Evolutionary conservation across 1,140 invertebrate genomes (phyloP), one percentile per base, ranked within the genome.

Genomic region (Archegozetes longisetosus): DNA sequence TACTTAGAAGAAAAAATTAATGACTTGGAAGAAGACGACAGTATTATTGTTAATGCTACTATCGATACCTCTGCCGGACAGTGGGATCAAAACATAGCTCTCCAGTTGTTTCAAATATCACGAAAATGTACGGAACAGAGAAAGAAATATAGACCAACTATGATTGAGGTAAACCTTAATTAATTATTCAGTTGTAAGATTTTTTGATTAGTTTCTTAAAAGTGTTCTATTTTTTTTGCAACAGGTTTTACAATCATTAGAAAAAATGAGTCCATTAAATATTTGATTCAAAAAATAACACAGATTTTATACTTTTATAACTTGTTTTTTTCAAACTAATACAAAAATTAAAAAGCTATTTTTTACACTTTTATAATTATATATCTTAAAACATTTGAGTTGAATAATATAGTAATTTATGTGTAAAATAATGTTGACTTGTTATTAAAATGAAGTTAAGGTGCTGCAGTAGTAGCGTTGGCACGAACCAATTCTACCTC

Each of bases 81-180:
- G 17, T 67, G 62, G 64, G 48, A 64, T 49, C 24, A 53, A 9
- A 62, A 64, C 4, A 17, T 62, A 13, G 64, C 65, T 1, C 26
- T 58, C 1, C 48, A 50, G 12, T 46, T 68, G 2, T 66, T 66
- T 53, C 53, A 61, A 29, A 20, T 69, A 13, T 59, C 67, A 17
- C 56, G 59, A 40, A 60, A 53, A 27, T 66, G 67, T 32, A 66
- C 64, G 25, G 64, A 67, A 46, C n/a, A 61, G 25, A 47, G 61
- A 46, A 69, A 65, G 59, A 67, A 62, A 47, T 60, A 61, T n/a
- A 50, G 68, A 48, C 68, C 68, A 12, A 62, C 62, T n/a, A 69
- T 69, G 68, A 61, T 55, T 14, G 56, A 66, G 50, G 60, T 67
- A 47, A n/a, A 47, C n/a, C n/a, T n/a, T n/a, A n/a, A n/a, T n/a